Evolutionary conservation across 2,888 invertebrate species (phyloP).

Genomic region (Acleris sparsana): DNA sequence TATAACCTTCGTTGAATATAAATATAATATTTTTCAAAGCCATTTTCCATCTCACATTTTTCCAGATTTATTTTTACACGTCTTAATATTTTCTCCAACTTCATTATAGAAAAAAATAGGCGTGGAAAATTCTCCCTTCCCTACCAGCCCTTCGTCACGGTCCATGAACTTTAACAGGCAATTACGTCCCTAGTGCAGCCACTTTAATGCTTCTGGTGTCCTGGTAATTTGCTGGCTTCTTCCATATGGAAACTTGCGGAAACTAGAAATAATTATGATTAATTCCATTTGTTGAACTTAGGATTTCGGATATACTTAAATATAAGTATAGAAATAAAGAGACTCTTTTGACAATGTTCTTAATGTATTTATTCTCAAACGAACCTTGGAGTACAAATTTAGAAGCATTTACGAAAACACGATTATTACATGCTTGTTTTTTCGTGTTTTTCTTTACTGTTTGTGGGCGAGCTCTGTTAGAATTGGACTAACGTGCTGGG

Average conservation of each 20-base stretch:
- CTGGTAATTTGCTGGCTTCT: constrained; percentile 43
- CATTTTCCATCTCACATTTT: background rate
- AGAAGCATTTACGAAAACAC: too few species aligned
- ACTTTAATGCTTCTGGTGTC: constrained; percentile 53
- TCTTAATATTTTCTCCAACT: background rate
- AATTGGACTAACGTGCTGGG: too few species aligned
- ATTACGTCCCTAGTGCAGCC: constrained; percentile 56
- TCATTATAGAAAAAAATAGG: constrained; percentile 23
- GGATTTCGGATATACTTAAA: too few species aligned
- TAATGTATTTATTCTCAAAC: too few species aligned
- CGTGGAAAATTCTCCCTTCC: constrained; percentile 47
- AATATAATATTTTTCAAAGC: too few species aligned
- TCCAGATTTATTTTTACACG: background rate
- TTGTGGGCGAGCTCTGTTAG: too few species aligned
- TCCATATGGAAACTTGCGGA: constrained; percentile 23
- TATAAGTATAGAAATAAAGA: background rate
- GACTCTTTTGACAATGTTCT: too few species aligned
- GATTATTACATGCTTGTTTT: too few species aligned
- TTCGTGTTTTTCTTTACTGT: too few species aligned
- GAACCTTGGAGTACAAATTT: too few species aligned
- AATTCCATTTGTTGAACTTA: constrained; percentile 10
- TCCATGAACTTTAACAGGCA: constrained; percentile 75
- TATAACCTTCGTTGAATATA: too few species aligned
- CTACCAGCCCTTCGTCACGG: constrained; percentile 52
- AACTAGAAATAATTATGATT: constrained; percentile 22